Conservation (phyloP, 2,888 invertebrate species). For the Chrysolina oricalcia region DNA sequence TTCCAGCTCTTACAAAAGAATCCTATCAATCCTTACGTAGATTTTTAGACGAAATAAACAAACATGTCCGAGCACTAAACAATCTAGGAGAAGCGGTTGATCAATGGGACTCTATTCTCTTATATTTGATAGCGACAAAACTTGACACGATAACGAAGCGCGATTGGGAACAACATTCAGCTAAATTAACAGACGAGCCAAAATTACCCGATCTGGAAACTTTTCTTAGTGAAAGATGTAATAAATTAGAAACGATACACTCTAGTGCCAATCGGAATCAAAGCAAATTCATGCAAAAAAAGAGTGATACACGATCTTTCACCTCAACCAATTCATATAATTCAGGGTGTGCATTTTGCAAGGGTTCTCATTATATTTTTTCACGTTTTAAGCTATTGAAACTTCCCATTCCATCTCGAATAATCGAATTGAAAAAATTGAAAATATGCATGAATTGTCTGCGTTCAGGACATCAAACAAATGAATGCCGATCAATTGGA, state of each 20-base stretch:
- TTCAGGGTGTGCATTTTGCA: neutral
- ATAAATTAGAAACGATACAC: constrained; percentile 24
- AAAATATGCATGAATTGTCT: constrained; percentile 23
- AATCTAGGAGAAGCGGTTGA: constrained; percentile 41
- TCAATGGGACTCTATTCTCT: constrained; percentile 41
- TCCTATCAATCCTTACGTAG: constrained; percentile 27
- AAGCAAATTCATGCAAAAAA: neutral
- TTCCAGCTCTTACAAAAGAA: constrained; percentile 29
- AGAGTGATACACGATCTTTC: constrained; percentile 1
- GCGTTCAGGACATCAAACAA: constrained; percentile 6
- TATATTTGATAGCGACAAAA: constrained; percentile 42
- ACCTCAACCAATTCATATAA: constrained; percentile 1
- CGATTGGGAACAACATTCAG: constrained; percentile 41
- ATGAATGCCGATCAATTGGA: constrained; percentile 11
- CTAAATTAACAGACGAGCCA: constrained; percentile 7
- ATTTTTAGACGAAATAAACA: constrained; percentile 38
- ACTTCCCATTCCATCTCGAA: no score
- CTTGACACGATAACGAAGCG: constrained; percentile 33
- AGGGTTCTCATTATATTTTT: no score
- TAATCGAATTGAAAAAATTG: no score
- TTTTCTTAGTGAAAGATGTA: constrained; percentile 22
- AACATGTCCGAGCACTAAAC: constrained; percentile 41
- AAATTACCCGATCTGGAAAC: constrained; percentile 5
- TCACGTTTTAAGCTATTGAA: no score
- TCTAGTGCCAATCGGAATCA: neutral